Percentiles rank a stretch among this genome's conserved stretches.
phyloP scores from a whole-genome alignment of 2,797 vertebrate genomes.

The Poecilia gillii region DNA sequence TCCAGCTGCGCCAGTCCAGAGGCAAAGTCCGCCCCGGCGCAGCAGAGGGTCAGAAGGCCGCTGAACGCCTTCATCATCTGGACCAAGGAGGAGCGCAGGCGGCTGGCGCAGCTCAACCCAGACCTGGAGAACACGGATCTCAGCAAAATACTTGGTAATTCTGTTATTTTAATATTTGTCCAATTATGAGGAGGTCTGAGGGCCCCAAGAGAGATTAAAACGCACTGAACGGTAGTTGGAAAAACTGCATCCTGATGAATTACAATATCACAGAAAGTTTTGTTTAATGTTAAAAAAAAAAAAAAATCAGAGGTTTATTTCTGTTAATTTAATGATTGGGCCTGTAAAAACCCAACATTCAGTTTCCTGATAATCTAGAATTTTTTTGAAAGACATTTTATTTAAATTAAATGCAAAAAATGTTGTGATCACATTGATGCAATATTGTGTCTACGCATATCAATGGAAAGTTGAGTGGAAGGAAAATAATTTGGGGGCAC shows the following conservation, averaged over 20 bases:
- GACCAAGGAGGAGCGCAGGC: constrained; percentile 86
- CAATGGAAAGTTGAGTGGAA: neutral
- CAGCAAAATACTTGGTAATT: constrained; percentile 86
- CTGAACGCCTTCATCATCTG: constrained; percentile 88
- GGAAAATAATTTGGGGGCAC: neutral
- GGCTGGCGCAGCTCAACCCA: constrained; percentile 84
- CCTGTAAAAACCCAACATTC: neutral
- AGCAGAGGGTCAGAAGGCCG: constrained; percentile 81
- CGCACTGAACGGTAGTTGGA: neutral
- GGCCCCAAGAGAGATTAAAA: neutral
- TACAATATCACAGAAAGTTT: neutral
- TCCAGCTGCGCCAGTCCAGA: constrained; percentile 81
- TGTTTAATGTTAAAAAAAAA: neutral
- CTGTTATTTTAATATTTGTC: neutral
- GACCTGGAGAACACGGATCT: constrained; percentile 86
- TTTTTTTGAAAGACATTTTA: neutral
- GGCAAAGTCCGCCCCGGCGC: constrained; percentile 56
- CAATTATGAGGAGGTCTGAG: neutral
- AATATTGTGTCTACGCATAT: neutral
- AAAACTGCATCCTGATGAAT: neutral
- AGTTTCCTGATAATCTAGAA: neutral
- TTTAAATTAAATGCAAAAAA: neutral
- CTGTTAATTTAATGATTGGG: neutral
- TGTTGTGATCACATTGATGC: neutral
- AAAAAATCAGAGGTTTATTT: neutral